Base-by-base conservation (phyloP, 2,113 vertebrate species). In the Procapra przewalskii region DNA sequence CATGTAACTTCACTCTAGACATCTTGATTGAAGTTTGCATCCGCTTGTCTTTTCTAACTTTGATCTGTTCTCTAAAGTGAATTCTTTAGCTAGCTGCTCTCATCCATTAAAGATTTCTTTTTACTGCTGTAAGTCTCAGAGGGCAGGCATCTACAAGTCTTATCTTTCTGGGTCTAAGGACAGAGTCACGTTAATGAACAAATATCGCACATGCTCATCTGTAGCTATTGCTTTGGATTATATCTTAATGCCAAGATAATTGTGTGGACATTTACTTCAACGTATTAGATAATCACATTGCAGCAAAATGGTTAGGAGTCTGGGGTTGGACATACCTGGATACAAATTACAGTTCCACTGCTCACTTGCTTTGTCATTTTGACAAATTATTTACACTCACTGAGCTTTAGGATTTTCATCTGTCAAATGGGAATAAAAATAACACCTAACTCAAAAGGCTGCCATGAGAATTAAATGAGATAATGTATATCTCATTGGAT, bases 31-130 rank as follows among this genome's bases (percentile, higher is more conserved):
- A 97, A 95, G 43, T 92, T 77, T 94, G 62, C 40, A 83, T 82
- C 4, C 7, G 57, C n/a, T 87, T 60, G 52, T 84, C 55, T 92
- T 55, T 95, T 89, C 27, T 3, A 29, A 55, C 88, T 96, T 95
- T 97, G 88, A 97, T 97, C 93, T 97, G 54, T 96, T 97, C 59
- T 83, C 79, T 50, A 64, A 91, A 60, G 90, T 89, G 90, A 97
- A 84, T 80, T 86, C 67, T 91, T 93, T 55, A 82, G 92, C 93
- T 67, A 93, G 71, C 80, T 97, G 21, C 43, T 92, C 79, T 97
- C 80, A 62, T 45, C 29, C 55, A 92, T 92, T 93, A 91, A 93
- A 92, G 60, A 82, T 94, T 94, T 77, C 62, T 64, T 92, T 92
- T 94, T 92, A 60, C 54, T 90, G 52, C 36, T 91, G 36, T 71